Percentiles rank a stretch among this genome's conserved stretches.
These are phyloP conservation scores for Toxotes lorentzi DNA, from an alignment of 2,797 vertebrate genomes.

Conservation along the genomic window DNA sequence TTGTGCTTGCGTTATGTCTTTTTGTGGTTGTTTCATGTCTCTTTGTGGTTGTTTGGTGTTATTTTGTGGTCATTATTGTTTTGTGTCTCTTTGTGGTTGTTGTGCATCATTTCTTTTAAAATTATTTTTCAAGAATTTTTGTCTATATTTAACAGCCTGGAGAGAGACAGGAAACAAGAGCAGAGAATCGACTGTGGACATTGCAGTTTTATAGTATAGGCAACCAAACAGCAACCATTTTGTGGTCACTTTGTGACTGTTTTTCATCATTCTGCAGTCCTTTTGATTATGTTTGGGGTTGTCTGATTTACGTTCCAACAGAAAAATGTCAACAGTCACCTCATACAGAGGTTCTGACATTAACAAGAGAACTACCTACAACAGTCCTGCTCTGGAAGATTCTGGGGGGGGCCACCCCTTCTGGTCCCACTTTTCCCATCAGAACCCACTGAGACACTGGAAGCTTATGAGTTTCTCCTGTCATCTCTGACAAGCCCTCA, in stretches of 20 bases:
- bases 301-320: not conserved
- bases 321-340: not conserved
- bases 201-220: not conserved
- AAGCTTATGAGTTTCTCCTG: conserved; percentile 74
- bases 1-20: not conserved
- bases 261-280: not conserved
- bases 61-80: not conserved
- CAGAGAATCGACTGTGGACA: not conserved
- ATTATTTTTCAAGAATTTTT: not conserved
- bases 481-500: conserved; percentile 80
- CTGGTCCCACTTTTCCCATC: conserved; percentile 39
- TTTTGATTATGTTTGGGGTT: not conserved
- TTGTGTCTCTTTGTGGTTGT: not conserved
- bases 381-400: conserved; percentile 2
- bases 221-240: not conserved
- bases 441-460: conserved; percentile 53
- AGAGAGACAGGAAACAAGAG: not conserved
- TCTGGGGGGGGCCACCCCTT: not conserved
- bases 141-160: not conserved
- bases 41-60: not conserved
- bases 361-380: conserved; percentile 3
- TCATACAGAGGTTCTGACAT: not conserved
- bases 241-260: not conserved
- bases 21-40: not conserved
- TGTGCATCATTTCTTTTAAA: not conserved